Percentiles rank a stretch among this genome's conserved stretches.
phyloP scores from a whole-genome alignment of 2,888 invertebrate genomes.

The Sesamia inferens region DNA sequence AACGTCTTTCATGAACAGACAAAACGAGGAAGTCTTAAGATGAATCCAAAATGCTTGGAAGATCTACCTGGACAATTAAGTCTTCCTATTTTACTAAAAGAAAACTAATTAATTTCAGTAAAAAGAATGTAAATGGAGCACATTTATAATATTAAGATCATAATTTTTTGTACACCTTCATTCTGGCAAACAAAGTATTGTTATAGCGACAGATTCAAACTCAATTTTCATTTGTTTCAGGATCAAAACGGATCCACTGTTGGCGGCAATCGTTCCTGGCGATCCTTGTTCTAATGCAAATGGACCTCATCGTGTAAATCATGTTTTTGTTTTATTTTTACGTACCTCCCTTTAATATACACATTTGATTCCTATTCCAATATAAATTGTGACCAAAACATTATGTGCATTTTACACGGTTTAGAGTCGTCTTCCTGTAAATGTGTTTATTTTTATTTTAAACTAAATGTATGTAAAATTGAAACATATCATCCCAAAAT shows the following conservation, averaged over 20 bases:
- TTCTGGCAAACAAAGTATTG: no score
- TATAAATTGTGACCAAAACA: slow-evolving; percentile 44
- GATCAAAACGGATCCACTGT: slow-evolving; percentile 78
- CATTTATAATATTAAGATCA: no score
- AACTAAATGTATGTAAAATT: slow-evolving; percentile 54
- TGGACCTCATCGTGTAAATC: slow-evolving; percentile 79
- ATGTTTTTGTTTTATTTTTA: slow-evolving; percentile 12
- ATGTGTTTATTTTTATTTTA: slow-evolving; percentile 34
- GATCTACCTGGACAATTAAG: no score
- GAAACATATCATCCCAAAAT: slow-evolving; percentile 83
- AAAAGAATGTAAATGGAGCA: no score
- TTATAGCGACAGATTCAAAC: neutral
- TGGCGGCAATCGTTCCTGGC: slow-evolving; percentile 83
- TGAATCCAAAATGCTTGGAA: no score
- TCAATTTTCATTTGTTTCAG: slow-evolving; percentile 78
- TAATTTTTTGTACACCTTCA: no score
- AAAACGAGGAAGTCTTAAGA: no score
- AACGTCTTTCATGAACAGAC: no score
- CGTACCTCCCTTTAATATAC: slow-evolving; percentile 25
- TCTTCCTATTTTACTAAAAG: no score
- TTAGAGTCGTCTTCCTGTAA: slow-evolving; percentile 46
- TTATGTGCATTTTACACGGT: slow-evolving; percentile 16
- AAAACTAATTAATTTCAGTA: no score
- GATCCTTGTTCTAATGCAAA: slow-evolving; percentile 80
- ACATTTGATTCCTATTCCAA: slow-evolving; percentile 45